phyloP scores from a whole-genome alignment of 2,888 invertebrate species.

The Tenthredo scrophulariae region DNA sequence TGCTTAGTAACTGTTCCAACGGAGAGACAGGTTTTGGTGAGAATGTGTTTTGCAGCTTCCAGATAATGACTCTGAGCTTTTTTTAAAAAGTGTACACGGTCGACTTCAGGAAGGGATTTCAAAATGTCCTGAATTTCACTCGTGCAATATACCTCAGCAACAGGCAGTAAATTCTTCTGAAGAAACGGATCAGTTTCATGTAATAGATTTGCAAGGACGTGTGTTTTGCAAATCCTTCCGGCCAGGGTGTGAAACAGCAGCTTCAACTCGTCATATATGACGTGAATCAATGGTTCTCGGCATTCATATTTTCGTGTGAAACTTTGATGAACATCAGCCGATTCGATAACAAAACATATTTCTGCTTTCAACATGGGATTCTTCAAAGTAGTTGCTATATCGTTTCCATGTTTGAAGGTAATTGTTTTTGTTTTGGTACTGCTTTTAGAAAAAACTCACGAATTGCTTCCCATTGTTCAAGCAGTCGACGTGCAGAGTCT shows the following conservation, averaged over 20 bases:
- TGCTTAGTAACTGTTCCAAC: conserved; percentile 32
- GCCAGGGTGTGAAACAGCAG: conserved; percentile 18
- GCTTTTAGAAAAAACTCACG: conserved; percentile 53
- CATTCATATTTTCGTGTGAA: conserved; percentile 40
- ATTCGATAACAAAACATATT: conserved; percentile 31
- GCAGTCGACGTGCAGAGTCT: conserved; percentile 43
- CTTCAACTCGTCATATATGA: conserved; percentile 31
- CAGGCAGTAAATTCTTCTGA: conserved; percentile 5
- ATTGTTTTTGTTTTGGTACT: conserved; percentile 52
- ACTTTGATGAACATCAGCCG: conserved; percentile 23
- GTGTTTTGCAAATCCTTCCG: conserved; percentile 28
- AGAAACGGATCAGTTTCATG: conserved; percentile 26
- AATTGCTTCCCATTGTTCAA: conserved; percentile 57
- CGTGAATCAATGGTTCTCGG: conserved; percentile 25
- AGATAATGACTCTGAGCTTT: conserved; percentile 31
- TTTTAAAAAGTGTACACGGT: conserved; percentile 23
- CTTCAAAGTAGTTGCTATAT: conserved; percentile 30
- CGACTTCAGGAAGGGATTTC: conserved; percentile 33
- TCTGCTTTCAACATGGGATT: conserved; percentile 30
- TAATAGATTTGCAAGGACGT: conserved; percentile 4
- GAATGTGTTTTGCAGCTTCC: conserved; percentile 30
- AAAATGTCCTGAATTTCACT: conserved; percentile 24
- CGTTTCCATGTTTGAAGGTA: conserved; percentile 8
- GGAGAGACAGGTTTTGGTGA: conserved; percentile 21
- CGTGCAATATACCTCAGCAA: conserved; percentile 19